A percentile compares a stretch with the other conserved stretches of the same genome.
Conservation (phyloP, 2,113 vertebrate genomes). For the Penelope pileata region DNA sequence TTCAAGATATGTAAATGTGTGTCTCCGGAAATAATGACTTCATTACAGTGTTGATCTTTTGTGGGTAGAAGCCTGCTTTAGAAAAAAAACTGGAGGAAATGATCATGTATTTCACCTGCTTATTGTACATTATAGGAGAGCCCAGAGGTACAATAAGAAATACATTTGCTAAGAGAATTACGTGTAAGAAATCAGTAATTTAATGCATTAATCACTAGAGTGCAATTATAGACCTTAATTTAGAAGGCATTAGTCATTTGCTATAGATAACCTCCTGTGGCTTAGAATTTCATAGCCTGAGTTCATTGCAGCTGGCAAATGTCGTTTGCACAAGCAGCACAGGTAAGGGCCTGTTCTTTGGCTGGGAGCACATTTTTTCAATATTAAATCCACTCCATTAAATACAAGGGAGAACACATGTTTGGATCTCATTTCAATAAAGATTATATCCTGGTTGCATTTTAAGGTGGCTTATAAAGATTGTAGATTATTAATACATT, state of each 20-base stretch:
- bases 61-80: not conserved
- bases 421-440: slow-evolving; percentile 14
- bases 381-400: not conserved
- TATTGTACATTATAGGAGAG: not conserved
- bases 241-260: not conserved
- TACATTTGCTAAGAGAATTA: not conserved
- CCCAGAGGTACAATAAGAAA: not conserved
- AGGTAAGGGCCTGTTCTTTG: not conserved
- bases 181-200: not conserved
- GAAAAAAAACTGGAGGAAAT: not conserved
- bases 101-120: not conserved
- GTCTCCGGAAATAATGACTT: slow-evolving; percentile 19
- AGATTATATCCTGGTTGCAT: not conserved
- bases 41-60: not conserved
- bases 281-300: slow-evolving; percentile 19
- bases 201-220: slow-evolving; percentile 45
- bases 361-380: not conserved
- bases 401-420: not conserved
- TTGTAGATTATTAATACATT: not conserved
- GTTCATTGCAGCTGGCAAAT: slow-evolving; percentile 6
- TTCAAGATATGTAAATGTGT: not conserved
- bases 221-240: slow-evolving; percentile 18
- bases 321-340: not conserved
- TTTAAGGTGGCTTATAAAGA: slow-evolving; percentile 21
- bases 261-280: slow-evolving; percentile 5